phyloP scores from a whole-genome alignment of 2,113 vertebrate species.

The Corythornis madagascariensis region DNA sequence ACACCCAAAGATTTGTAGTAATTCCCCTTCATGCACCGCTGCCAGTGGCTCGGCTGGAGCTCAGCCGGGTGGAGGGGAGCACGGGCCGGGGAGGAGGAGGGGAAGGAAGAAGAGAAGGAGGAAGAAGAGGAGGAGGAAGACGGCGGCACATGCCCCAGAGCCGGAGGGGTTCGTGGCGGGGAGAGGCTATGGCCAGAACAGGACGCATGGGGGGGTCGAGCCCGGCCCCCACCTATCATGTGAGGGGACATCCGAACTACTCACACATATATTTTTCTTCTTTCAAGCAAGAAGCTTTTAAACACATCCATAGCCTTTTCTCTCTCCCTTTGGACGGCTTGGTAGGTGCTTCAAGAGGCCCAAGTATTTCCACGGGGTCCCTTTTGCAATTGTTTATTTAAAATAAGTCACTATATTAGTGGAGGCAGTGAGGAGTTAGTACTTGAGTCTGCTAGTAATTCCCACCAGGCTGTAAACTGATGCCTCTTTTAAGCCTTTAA shows the following conservation, averaged over 20 bases:
- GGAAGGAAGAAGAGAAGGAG: neutral
- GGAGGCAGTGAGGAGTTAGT: slow-evolving; percentile 81
- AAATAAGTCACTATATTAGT: slow-evolving; percentile 81
- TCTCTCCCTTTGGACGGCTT: slow-evolving; percentile 34
- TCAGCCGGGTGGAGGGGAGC: neutral
- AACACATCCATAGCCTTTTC: slow-evolving; percentile 19
- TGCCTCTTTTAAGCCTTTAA: slow-evolving; percentile 86
- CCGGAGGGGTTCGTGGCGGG: neutral
- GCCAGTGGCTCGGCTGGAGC: neutral
- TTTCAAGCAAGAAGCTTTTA: neutral
- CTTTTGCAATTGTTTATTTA: slow-evolving; percentile 82
- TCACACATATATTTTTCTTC: neutral
- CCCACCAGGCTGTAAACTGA: slow-evolving; percentile 90
- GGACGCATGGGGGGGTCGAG: neutral
- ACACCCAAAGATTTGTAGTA: neutral
- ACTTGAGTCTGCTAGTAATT: slow-evolving; percentile 79
- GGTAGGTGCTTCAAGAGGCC: slow-evolving; percentile 63
- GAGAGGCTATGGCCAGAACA: neutral
- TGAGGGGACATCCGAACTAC: neutral
- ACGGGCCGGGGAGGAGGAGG: neutral
- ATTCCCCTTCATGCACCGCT: neutral
- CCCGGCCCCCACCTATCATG: neutral
- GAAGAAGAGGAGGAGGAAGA: neutral
- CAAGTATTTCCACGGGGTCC: slow-evolving; percentile 67
- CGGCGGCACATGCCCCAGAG: neutral